Percentiles rank a stretch among this genome's conserved stretches.
phyloP scores from a whole-genome alignment of 2,113 vertebrate genomes.

The Ictidomys tridecemlineatus region DNA sequence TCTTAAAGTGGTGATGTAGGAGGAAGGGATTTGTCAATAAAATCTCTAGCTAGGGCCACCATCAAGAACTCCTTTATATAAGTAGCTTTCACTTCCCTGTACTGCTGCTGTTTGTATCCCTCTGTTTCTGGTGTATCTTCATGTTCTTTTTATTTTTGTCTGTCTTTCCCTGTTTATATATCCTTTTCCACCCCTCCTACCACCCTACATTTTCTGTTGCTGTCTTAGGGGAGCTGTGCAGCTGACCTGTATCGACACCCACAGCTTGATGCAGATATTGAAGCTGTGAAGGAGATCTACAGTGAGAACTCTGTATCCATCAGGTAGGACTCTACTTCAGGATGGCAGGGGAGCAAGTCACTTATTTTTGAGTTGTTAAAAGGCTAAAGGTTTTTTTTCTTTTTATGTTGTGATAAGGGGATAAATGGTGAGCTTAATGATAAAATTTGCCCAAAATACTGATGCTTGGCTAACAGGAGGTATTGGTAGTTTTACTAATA shows the following conservation, averaged over 20 bases:
- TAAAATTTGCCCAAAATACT: conserved; percentile 32
- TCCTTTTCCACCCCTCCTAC: neutral
- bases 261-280: conserved; percentile 98
- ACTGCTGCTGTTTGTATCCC: neutral
- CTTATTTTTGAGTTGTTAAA: conserved; percentile 43
- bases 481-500: neutral
- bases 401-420: neutral
- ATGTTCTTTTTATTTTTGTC: neutral
- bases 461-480: neutral
- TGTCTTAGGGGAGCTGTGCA: conserved; percentile 94
- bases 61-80: neutral
- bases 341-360: neutral
- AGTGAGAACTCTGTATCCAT: conserved; percentile 96
- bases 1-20: neutral
- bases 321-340: conserved; percentile 88
- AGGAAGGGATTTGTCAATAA: neutral
- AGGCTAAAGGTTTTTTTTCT: conserved; percentile 34
- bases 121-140: neutral
- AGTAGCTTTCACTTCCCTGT: neutral
- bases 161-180: neutral
- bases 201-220: neutral
- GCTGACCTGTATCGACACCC: conserved; percentile 98
- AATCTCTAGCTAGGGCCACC: neutral
- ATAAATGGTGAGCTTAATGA: neutral
- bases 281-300: conserved; percentile 99